Percentiles rank a stretch among this genome's conserved stretches.
Conservation (phyloP, 2,113 vertebrate genomes). For the Ictidomys tridecemlineatus region DNA sequence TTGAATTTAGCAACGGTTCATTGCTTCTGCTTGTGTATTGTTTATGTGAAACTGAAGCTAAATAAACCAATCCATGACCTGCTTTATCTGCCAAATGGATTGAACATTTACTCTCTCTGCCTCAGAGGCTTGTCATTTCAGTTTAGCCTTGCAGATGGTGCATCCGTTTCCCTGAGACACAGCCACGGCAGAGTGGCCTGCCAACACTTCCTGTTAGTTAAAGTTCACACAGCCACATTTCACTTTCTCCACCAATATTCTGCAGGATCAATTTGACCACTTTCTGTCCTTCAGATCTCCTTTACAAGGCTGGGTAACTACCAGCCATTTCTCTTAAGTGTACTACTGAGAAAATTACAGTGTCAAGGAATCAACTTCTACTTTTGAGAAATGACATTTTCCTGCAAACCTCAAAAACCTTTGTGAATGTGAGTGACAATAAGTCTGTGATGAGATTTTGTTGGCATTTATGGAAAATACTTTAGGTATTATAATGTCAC, state of each 20-base stretch:
- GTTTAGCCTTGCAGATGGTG: conserved; percentile 74
- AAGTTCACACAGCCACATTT: conserved; percentile 5
- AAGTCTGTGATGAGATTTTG: not conserved
- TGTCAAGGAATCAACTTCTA: not conserved
- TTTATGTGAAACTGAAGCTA: conserved; percentile 78
- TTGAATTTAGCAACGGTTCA: conserved; percentile 69
- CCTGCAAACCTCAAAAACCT: not conserved
- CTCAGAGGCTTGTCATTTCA: conserved; percentile 76
- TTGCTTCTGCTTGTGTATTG: conserved; percentile 69
- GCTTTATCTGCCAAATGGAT: conserved; percentile 78
- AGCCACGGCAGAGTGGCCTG: not conserved
- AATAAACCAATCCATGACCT: conserved; percentile 78
- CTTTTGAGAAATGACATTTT: conserved; percentile 61
- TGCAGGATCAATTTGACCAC: not conserved
- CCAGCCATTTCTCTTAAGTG: not conserved
- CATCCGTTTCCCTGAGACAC: conserved; percentile 62
- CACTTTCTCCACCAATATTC: not conserved
- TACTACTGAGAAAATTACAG: conserved; percentile 17
- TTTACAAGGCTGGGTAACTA: not conserved
- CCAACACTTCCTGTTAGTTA: conserved; percentile 64
- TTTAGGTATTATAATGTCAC: not conserved
- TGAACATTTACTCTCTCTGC: conserved; percentile 72
- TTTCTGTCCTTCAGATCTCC: not conserved
- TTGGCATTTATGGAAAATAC: conserved; percentile 25
- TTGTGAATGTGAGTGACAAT: not conserved